Conservation (phyloP, 2,888 invertebrate species). For the Eupsilia transversa region DNA sequence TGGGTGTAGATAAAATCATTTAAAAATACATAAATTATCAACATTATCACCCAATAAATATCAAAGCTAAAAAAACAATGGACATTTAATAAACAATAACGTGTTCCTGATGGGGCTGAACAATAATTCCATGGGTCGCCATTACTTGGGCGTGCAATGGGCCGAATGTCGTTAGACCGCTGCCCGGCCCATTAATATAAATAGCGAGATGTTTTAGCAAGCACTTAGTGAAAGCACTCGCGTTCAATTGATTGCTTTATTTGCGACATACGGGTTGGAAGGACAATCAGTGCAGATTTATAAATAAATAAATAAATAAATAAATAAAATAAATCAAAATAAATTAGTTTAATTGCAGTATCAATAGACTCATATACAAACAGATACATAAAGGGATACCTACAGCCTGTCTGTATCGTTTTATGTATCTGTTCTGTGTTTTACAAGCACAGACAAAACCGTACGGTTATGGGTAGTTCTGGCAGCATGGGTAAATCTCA, state of each 20-base stretch:
- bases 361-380: too few relatives aligned
- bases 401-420: too few relatives aligned
- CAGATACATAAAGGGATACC: too few relatives aligned
- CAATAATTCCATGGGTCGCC: conserved; percentile 76
- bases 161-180: conserved; percentile 73
- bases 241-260: conserved; percentile 77
- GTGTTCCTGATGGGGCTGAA: conserved; percentile 65
- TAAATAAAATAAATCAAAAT: too few relatives aligned
- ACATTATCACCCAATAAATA: background rate
- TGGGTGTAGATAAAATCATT: too few relatives aligned
- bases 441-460: too few relatives aligned
- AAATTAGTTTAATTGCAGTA: too few relatives aligned
- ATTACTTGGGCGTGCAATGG: conserved; percentile 77
- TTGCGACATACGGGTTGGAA: conserved; percentile 55
- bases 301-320: too few relatives aligned
- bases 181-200: conserved; percentile 76
- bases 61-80: conserved; percentile 26
- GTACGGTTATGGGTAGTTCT: conserved; percentile 1
- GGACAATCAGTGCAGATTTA: conserved; percentile 21
- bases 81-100: conserved; percentile 52
- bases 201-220: conserved; percentile 73
- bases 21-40: background rate
- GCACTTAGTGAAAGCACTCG: conserved; percentile 76
- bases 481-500: background rate
- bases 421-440: too few relatives aligned